Evolutionary conservation across 2,113 vertebrate genomes (phyloP), one percentile per base, ranked within the genome.

Genomic region (Notarius lentiginosus): DNA sequence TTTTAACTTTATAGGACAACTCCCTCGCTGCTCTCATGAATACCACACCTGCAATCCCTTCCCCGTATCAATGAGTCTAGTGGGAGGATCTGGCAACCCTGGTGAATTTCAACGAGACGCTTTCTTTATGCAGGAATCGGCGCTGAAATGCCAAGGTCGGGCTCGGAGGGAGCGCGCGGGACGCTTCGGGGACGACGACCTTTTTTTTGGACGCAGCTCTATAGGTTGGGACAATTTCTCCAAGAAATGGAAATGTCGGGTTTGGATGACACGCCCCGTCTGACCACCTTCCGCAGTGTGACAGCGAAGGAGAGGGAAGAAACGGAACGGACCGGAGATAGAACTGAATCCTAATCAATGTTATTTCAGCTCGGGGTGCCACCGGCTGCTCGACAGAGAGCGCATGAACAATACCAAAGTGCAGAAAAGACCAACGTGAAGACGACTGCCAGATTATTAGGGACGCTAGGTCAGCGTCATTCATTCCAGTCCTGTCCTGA

Each of bases 1-100:
- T 94, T 93, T 93, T 93, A 94, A 90, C 89, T 94, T 94, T 94
- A 93, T 94, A 93, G 93, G 91, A 95, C 87, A 86, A 93, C 94
- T 92, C 88, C 88, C 89, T 90, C 84, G 90, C 87, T 84, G 87
- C 88, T 88, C 88, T 93, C 91, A 92, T 93, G 93, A 95, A 94
- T 93, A 93, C 84, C 73, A 92, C 90, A 92, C 90, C 90, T 94
- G 93, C 89, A 91, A 92, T 93, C 55, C 92, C 89, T 92, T 92
- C 85, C 93, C 85, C 90, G 91, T 90, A 94, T 94, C 92, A 92
- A 91, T 90, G 92, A 93, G 89, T 91, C 90, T 89, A 90, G 66
- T 76, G 73, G 89, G 89, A 90, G 89, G 89, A 87, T 15, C 60
- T 55, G 83, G 63, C 66, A 80, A 92, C 93, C 91, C 92, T 81